Evolutionary conservation across 2,888 invertebrate species (phyloP), one percentile per base, ranked within the genome.

Genomic region (Sinhomidia bicolor): DNA sequence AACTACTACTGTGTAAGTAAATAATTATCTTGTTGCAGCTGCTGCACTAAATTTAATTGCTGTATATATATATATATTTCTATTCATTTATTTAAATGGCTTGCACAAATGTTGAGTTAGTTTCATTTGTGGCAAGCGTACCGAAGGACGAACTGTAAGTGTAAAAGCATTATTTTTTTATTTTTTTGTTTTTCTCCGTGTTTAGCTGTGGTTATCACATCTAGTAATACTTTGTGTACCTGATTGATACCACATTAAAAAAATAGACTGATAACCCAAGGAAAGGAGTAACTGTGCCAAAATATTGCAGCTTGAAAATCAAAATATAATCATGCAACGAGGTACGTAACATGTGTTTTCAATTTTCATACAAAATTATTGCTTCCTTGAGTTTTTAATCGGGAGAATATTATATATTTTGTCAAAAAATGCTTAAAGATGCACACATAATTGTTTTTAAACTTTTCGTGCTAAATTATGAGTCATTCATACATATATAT

Each of bases 321-420:
- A 65, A 32, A n/a, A n/a, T n/a, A n/a, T n/a, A n/a, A n/a, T n/a
- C 65, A 65, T 65, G 65, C 32, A 12, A 65, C 65, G 32, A 65
- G 65, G 65, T 65, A 65, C 3, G 57, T 20, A 6, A 20, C 3
- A 3, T 10, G n/a, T n/a, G n/a, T n/a, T n/a, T n/a, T n/a, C n/a
- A n/a, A n/a, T n/a, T n/a, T n/a, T n/a, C n/a, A n/a, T n/a, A n/a
- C n/a, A n/a, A n/a, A n/a, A n/a, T n/a, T n/a, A n/a, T n/a, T n/a
- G n/a, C n/a, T n/a, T n/a, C n/a, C n/a, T n/a, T n/a, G n/a, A n/a
- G n/a, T n/a, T n/a, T n/a, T n/a, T n/a, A n/a, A n/a, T n/a, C n/a
- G n/a, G n/a, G n/a, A n/a, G n/a, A n/a, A n/a, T n/a, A n/a, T n/a
- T n/a, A n/a, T n/a, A n/a, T n/a, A n/a, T n/a, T n/a, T n/a, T n/a